A percentile compares a stretch with the other conserved stretches of the same genome.
Conservation (phyloP, 30 jellyfish, hydroid and myxozoan species). For the Aurelia coerulea region DNA sequence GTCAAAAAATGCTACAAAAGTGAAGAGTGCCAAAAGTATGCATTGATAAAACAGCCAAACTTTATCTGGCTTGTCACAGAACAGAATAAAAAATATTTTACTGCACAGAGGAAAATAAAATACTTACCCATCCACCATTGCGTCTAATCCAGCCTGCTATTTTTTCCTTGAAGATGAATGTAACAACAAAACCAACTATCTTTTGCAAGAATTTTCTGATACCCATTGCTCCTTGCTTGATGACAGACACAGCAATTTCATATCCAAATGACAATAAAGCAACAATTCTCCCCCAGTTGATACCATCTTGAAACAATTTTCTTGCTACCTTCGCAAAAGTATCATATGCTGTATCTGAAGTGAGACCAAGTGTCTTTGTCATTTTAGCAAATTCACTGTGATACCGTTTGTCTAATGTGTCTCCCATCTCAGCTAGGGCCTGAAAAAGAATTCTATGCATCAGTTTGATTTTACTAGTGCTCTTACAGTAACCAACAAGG, state of each 20-base stretch:
- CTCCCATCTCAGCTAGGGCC: constrained; percentile 79
- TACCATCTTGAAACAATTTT: constrained; percentile 75
- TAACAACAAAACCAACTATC: constrained; percentile 76
- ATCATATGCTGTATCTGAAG: constrained; percentile 81
- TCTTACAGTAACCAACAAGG: neutral
- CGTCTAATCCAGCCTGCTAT: constrained; percentile 84
- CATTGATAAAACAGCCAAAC: too few species aligned
- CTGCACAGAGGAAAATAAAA: neutral
- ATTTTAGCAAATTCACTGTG: constrained; percentile 57
- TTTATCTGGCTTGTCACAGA: too few species aligned
- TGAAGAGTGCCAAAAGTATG: too few species aligned
- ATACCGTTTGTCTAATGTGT: constrained; percentile 56
- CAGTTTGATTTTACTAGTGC: neutral
- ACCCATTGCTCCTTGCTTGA: constrained; percentile 61
- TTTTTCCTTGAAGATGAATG: constrained; percentile 72
- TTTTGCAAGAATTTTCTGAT: constrained; percentile 63
- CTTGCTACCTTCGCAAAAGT: constrained; percentile 86
- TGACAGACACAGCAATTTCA: constrained; percentile 88
- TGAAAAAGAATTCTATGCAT: neutral
- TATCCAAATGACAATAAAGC: constrained; percentile 89
- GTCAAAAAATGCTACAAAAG: too few species aligned
- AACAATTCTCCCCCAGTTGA: constrained; percentile 94
- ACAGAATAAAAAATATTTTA: too few species aligned
- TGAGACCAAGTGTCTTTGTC: constrained; percentile 62
- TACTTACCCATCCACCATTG: constrained; percentile 97